phyloP scores from a whole-genome alignment of 2,797 vertebrate species.

The Sebastes steindachneri region DNA sequence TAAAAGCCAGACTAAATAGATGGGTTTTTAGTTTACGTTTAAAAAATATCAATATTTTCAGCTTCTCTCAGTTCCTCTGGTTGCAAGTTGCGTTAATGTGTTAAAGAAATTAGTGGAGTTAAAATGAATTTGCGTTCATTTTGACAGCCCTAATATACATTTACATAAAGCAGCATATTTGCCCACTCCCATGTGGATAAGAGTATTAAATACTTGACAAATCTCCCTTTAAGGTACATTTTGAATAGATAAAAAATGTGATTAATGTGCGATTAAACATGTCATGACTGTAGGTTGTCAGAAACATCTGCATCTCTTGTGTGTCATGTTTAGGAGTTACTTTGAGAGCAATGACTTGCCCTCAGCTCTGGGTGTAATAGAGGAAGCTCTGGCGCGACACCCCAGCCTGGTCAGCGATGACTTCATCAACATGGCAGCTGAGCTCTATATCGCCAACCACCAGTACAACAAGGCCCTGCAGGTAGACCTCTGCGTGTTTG shows the following conservation, averaged over 20 bases:
- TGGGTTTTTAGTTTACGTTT: too few relatives aligned
- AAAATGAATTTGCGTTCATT: too few relatives aligned
- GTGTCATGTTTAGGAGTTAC: slow-evolving; percentile 87
- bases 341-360: slow-evolving; percentile 93
- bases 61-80: fast-evolving
- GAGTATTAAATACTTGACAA: too few relatives aligned
- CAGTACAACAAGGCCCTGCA: slow-evolving; percentile 90
- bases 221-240: too few relatives aligned
- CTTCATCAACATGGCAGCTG: slow-evolving; percentile 94
- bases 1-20: too few relatives aligned
- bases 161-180: too few relatives aligned
- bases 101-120: too few relatives aligned
- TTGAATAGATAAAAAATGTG: fast-evolving
- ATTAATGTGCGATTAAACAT: too few relatives aligned
- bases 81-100: too few relatives aligned
- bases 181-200: too few relatives aligned
- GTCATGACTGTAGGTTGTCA: not conserved
- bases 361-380: slow-evolving; percentile 92
- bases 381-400: slow-evolving; percentile 92
- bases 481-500: slow-evolving; percentile 72
- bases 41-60: too few relatives aligned
- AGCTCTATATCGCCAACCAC: slow-evolving; percentile 92
- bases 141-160: too few relatives aligned
- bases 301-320: not conserved
- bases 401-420: slow-evolving; percentile 92